Evolutionary conservation across 2,888 invertebrate species (phyloP), one percentile per base, ranked within the genome.

Genomic region (Slavum lentiscoides): DNA sequence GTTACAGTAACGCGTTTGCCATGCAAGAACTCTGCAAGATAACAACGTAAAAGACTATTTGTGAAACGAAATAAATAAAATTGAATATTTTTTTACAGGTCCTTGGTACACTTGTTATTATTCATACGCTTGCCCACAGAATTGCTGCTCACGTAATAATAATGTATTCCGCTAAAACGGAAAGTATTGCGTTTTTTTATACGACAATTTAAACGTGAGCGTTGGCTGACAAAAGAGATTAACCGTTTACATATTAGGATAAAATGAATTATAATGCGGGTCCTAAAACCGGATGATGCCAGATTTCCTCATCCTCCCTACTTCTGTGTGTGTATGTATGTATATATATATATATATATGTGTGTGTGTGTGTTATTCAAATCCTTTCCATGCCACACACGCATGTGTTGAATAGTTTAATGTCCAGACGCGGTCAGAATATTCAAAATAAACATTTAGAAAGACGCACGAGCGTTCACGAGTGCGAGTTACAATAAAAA

Each of bases 351-450:
- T 19, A 37, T 37, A 30, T n/a, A 30, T 64, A 37, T n/a, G n/a
- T n/a, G 53, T 30, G 37, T 11, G 80, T 72, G 72, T 53, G 64
- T 72, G 66, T 72, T 66, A 80, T 80, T 80, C 70, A 80, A 72
- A 80, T 70, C 70, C 64, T 80, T 72, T 70, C 72, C 49, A 23
- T 19, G 58, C 67, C 7, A 77, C 43, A 77, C 75, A 75, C 61
- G 64, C 70, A 70, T 72, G 80, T 80, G 80, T 80, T 80, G 80
- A 80, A 72, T 72, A 80, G 80, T 80, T 80, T 72, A 72, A 72
- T 80, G 58, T 72, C 70, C 64, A 30, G 58, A 80, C 80, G 70
- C 39, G 64, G 49, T 72, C 58, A 58, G 80, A 80, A 80, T 80
- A 80, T 64, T 64, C 53, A 80, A 80, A 70, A 80, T 66, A 72